These are phyloP conservation scores for Glaucomys volans DNA, from an alignment of 2,113 vertebrate species.

Conservation along the genomic window DNA sequence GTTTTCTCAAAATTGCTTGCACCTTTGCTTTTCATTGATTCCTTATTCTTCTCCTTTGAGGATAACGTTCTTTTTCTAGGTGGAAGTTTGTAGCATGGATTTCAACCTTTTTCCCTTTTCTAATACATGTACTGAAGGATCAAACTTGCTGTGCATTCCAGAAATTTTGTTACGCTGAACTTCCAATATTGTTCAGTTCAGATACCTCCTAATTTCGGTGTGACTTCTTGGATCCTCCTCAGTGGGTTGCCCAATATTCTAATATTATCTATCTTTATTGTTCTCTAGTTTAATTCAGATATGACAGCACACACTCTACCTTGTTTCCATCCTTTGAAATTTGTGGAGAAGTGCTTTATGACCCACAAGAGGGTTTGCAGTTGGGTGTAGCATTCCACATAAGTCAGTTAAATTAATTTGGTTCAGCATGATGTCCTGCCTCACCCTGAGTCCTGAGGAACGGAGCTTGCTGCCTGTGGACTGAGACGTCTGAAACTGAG, in stretches of 20 bases:
- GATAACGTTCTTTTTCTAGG: neutral
- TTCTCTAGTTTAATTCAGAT: neutral
- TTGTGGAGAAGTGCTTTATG: neutral
- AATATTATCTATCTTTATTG: neutral
- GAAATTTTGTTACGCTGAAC: neutral
- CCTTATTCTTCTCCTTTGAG: neutral
- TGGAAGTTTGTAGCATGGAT: neutral
- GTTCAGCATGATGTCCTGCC: neutral
- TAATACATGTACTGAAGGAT: neutral
- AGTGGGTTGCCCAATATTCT: neutral
- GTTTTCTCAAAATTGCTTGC: neutral
- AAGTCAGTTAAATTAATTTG: neutral
- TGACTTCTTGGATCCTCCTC: neutral
- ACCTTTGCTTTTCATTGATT: slow-evolving; percentile 32
- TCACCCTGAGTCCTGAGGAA: neutral
- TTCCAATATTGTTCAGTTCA: slow-evolving; percentile 7
- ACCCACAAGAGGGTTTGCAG: neutral
- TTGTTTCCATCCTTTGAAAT: neutral
- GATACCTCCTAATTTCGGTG: neutral
- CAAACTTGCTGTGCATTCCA: slow-evolving; percentile 8
- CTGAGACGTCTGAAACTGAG: too few species aligned
- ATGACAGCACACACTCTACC: neutral
- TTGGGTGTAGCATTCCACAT: neutral
- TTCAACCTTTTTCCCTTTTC: neutral
- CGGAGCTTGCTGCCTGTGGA: too few species aligned